Evolutionary conservation across 2,888 invertebrate species (phyloP), one percentile per base, ranked within the genome.

Genomic region (Hemithea aestivaria): DNA sequence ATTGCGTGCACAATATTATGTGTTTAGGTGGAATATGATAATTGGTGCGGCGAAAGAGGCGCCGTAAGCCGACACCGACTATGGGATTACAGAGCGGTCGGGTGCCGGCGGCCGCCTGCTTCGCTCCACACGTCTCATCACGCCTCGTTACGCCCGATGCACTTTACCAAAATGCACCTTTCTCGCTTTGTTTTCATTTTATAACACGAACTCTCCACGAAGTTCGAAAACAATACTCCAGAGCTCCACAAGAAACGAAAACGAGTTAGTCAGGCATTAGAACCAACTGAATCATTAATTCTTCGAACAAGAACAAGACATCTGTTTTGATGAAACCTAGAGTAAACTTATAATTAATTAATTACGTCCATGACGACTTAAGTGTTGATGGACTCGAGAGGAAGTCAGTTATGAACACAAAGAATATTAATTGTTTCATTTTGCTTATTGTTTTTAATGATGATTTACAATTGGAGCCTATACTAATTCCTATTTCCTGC

Each of bases 1-100:
- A 87, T 87, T 84, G 84, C 85, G 78, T 80, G 83, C 81, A 80
- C 84, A 81, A 82, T 84, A 84, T 84, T 81, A 84, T 83, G 81
- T 84, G 83, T 85, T 85, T 85, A 84, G 85, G 80, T 82, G 81
- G 83, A 84, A 84, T 84, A 84, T 83, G 82, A 87, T 85, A 87
- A 87, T 87, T 87, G 83, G 77, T 64, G 62, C 62, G 62, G 65
- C 58, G 65, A 68, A 66, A 63, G 78, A 79, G 79, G 80, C 84
- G 83, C 84, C 77, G 82, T 80, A 84, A 87, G 73, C 76, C 75
- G 80, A 84, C 80, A 84, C 82, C 80, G 74, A 54, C 75, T 56
- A 75, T 79, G 81, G 79, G 79, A 83, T 83, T 83, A 83, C 83
- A 82, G 79, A 73, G 73, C 65, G 63, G 62, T 61, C 61, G 68